Percentiles rank a stretch among this genome's conserved stretches.
phyloP scores from a whole-genome alignment of 2,797 vertebrate genomes.

The Chloroceryle inda region DNA sequence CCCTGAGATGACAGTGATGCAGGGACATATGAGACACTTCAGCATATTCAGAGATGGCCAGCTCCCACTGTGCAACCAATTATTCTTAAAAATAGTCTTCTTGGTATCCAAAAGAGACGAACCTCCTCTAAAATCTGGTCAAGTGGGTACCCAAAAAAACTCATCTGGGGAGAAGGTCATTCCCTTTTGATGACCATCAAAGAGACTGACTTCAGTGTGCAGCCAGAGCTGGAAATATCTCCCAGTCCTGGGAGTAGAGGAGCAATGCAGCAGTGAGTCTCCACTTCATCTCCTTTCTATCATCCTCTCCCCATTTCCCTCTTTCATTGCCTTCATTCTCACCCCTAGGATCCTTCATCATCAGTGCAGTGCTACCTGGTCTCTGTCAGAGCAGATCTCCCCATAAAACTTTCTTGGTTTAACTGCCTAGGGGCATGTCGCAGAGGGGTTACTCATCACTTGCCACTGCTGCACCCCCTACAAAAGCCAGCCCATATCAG shows the following conservation, averaged over 20 bases:
- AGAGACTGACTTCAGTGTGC: not conserved
- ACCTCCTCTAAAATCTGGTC: not conserved
- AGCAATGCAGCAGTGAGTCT: not conserved
- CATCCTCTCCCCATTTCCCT: not conserved
- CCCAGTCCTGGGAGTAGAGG: not conserved
- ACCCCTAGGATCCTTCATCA: not conserved
- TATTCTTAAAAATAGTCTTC: not conserved
- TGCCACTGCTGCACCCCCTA: not conserved
- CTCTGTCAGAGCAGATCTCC: not conserved
- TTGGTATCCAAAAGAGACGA: not conserved
- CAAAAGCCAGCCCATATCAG: not conserved
- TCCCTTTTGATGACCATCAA: not conserved
- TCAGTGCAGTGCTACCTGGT: not conserved
- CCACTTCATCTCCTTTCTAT: not conserved
- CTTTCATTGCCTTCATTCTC: not conserved
- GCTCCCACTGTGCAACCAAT: not conserved
- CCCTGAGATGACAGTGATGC: not conserved
- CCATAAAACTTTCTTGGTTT: not conserved
- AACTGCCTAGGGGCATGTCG: not conserved
- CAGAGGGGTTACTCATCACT: not conserved
- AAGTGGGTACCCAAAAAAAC: not conserved
- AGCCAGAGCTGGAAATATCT: not conserved
- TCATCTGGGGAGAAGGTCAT: not conserved
- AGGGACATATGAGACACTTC: not conserved
- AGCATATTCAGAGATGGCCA: not conserved